Percentiles rank a stretch among this genome's conserved stretches.
Conservation (phyloP, 1,140 invertebrate genomes). For the Chrysoperla carnea region DNA sequence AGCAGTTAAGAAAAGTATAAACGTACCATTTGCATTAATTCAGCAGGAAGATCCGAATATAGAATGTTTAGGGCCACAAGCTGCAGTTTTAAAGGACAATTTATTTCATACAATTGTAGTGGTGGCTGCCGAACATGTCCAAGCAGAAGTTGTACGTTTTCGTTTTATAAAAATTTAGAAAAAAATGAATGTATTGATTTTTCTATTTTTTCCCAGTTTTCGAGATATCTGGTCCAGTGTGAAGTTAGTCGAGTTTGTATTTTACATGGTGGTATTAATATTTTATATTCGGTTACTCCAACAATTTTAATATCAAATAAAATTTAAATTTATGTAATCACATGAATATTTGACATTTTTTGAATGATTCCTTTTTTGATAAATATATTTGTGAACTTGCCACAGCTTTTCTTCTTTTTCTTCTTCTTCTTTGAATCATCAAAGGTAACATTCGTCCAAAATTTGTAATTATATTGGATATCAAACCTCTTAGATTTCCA, state of each 20-base stretch:
- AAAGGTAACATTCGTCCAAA: too few species aligned
- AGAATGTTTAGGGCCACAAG: slow-evolving; percentile 40
- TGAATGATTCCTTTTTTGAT: too few species aligned
- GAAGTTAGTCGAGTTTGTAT: slow-evolving; percentile 45
- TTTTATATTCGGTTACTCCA: slow-evolving; percentile 39
- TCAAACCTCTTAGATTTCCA: too few species aligned
- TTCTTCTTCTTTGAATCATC: too few species aligned
- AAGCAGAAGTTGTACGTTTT: slow-evolving; percentile 46
- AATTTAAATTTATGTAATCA: not conserved
- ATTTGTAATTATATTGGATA: too few species aligned
- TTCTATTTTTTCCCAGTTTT: slow-evolving; percentile 37
- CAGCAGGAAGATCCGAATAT: slow-evolving; percentile 42
- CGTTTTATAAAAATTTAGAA: slow-evolving; percentile 6
- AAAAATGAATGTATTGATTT: slow-evolving; percentile 6
- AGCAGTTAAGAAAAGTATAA: slow-evolving; percentile 60
- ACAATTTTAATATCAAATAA: slow-evolving; percentile 27
- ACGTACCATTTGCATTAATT: slow-evolving; percentile 67
- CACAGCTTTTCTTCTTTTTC: too few species aligned
- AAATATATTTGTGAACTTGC: too few species aligned
- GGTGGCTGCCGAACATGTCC: slow-evolving; percentile 56
- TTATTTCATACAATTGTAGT: slow-evolving; percentile 55
- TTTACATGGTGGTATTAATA: slow-evolving; percentile 51
- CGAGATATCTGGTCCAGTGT: slow-evolving; percentile 48
- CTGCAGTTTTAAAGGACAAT: slow-evolving; percentile 33
- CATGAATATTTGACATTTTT: too few species aligned